A percentile compares a stretch with the other conserved stretches of the same genome.
phyloP scores from a whole-genome alignment of 2,888 invertebrate species.

The Dascillus cervinus region DNA sequence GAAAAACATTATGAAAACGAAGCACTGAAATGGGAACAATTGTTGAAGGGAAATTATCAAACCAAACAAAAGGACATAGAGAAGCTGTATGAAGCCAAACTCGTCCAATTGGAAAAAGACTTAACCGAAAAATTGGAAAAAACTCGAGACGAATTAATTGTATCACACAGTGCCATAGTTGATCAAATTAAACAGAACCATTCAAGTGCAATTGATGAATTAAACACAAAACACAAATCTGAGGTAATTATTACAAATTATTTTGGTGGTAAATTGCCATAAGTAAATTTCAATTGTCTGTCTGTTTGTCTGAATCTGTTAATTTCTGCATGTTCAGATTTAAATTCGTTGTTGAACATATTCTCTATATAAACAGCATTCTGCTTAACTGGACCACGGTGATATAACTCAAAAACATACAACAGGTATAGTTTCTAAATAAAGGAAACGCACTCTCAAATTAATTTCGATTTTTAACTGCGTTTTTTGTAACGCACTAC shows the following conservation, averaged over 20 bases:
- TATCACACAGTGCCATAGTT: conserved; percentile 48
- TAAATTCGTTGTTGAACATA: too few species aligned
- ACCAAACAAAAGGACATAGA: conserved; percentile 40
- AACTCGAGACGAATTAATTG: conserved; percentile 45
- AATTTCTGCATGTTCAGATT: too few species aligned
- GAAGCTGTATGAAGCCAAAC: conserved; percentile 44
- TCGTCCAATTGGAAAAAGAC: conserved; percentile 49
- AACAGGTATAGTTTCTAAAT: too few species aligned
- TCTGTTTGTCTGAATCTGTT: too few species aligned
- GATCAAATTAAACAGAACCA: conserved; percentile 53
- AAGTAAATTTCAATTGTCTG: too few species aligned
- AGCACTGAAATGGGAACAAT: conserved; percentile 35
- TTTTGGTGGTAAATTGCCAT: too few species aligned
- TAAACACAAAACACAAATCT: conserved; percentile 56
- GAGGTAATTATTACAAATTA: conserved; percentile 48
- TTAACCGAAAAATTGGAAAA: conserved; percentile 43
- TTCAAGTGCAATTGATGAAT: conserved; percentile 49
- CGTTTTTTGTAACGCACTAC: too few species aligned
- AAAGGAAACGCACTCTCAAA: too few species aligned
- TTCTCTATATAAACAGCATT: too few species aligned
- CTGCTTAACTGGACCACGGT: too few species aligned
- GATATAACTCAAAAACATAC: too few species aligned
- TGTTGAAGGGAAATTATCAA: conserved; percentile 30
- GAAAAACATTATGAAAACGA: conserved; percentile 28
- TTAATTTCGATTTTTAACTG: too few species aligned